Evolutionary conservation across 2,797 vertebrate genomes (phyloP).

Genomic region (Masticophis lateralis): DNA sequence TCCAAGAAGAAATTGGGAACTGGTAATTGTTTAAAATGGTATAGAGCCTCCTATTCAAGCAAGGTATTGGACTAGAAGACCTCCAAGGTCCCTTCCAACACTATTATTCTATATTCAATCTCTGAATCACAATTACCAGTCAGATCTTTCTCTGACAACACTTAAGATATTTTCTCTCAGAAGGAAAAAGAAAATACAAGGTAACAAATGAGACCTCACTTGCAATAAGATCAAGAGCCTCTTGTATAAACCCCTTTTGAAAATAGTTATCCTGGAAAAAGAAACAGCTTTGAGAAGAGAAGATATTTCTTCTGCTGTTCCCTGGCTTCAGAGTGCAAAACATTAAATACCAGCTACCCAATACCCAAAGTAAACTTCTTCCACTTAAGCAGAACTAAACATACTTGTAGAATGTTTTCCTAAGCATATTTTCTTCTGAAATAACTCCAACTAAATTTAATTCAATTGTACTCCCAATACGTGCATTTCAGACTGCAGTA

Average conservation of each 20-base stretch:
- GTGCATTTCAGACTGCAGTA: not conserved
- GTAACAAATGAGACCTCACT: not conserved
- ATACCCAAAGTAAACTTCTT: not conserved
- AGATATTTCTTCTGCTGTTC: not conserved
- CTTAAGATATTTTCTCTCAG: too few species aligned
- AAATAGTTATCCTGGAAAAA: not conserved
- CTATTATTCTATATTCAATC: not conserved
- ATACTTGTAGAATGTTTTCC: not conserved
- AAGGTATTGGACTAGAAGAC: too few species aligned
- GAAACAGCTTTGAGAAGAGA: not conserved
- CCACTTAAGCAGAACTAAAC: not conserved
- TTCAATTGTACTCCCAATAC: not conserved
- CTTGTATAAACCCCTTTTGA: not conserved
- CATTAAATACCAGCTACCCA: not conserved
- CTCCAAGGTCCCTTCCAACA: too few species aligned
- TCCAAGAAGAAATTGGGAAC: too few species aligned
- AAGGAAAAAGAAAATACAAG: not conserved
- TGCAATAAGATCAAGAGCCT: not conserved
- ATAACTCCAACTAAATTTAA: not conserved
- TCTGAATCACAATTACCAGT: not conserved
- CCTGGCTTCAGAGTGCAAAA: not conserved
- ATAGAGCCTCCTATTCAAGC: too few species aligned
- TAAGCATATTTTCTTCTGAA: not conserved
- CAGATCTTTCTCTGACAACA: not conserved
- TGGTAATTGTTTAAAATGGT: too few species aligned